Base-by-base conservation (phyloP, 1,140 invertebrate genomes). In the Lordiphosa stackelbergi region DNA sequence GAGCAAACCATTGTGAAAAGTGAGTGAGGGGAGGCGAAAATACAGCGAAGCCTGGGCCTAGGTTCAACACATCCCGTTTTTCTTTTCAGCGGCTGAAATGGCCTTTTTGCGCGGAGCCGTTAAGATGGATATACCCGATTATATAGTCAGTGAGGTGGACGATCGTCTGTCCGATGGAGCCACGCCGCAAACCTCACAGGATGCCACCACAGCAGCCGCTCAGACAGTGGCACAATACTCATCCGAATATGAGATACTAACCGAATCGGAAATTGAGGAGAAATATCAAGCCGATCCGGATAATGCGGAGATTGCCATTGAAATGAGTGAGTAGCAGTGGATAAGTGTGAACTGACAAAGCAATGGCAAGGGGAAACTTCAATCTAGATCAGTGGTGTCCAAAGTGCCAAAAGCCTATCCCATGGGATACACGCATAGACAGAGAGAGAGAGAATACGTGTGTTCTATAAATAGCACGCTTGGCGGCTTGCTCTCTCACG, bases 181-280 rank as follows among this genome's bases (percentile, higher is more conserved):
- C 35, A 79, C 85, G 41, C 85, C 84, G 5, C 84, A 85, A 51
- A 85, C 75, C 19, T 79, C 85, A 12, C 85, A 87, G 66, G 83
- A 86, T 54, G 73, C 74, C 19, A 83, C 63, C 36, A 81, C 64
- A 10, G 66, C 59, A 4, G 74, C 69, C 1, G 62, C 55, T 3
- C 85, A 87, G 49, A 87, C 69, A 11, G 85, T 86, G 24, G 72
- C 74, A 2, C 85, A 87, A 53, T 87, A 86, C 48, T 73, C 86
- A 31, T 87, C 86, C 56, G 86, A 87, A 65, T 88, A 88, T 54
- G 86, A 88, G 41, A 87, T 87, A 37, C 66, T 87, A 53, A 88
- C 86, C 22, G 86, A 87, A 60, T 87, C 86, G 6, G 85, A 87
- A 65, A 88, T 86, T 35, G 86, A 87, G 34, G 85, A 87, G 53